Conservation (phyloP, 2,888 invertebrate species). For the Eutolmus rufibarbis region DNA sequence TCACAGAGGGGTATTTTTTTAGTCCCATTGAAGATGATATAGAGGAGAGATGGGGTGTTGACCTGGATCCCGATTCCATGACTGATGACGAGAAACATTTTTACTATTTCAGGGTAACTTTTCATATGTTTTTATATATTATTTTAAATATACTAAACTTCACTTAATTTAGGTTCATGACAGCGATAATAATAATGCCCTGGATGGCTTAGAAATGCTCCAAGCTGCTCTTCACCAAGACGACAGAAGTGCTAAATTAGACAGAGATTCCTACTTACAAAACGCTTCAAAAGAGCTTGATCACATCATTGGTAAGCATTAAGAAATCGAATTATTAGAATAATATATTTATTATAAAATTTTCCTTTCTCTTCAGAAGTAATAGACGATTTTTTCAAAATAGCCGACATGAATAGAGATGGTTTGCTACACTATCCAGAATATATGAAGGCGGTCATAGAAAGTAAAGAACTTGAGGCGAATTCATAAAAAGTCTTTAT, state of each 20-base stretch:
- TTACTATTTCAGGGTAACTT: constrained; percentile 60
- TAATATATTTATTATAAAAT: not conserved
- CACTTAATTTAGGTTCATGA: constrained; percentile 74
- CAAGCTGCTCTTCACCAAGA: constrained; percentile 68
- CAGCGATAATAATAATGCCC: constrained; percentile 84
- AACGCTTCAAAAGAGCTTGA: constrained; percentile 58
- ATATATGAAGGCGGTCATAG: constrained; percentile 65
- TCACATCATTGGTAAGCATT: constrained; percentile 57
- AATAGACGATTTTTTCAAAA: constrained; percentile 82
- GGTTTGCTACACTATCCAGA: constrained; percentile 88
- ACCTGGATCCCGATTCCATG: constrained; percentile 72
- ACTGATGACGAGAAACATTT: constrained; percentile 75
- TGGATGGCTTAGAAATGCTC: constrained; percentile 90
- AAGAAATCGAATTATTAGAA: not conserved
- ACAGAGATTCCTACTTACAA: constrained; percentile 54
- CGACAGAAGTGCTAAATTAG: constrained; percentile 54
- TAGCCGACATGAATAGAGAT: constrained; percentile 85
- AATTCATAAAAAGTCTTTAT: not conserved
- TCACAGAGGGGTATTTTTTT: constrained; percentile 49
- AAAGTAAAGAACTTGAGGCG: constrained; percentile 36
- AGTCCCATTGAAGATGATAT: constrained; percentile 84
- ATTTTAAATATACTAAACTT: not conserved
- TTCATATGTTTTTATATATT: not conserved
- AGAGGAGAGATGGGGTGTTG: constrained; percentile 70
- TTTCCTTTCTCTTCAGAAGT: constrained; percentile 68